These are phyloP conservation scores for Pungitius pungitius DNA, from an alignment of 2,113 vertebrate genomes.

Conservation along the genomic window DNA sequence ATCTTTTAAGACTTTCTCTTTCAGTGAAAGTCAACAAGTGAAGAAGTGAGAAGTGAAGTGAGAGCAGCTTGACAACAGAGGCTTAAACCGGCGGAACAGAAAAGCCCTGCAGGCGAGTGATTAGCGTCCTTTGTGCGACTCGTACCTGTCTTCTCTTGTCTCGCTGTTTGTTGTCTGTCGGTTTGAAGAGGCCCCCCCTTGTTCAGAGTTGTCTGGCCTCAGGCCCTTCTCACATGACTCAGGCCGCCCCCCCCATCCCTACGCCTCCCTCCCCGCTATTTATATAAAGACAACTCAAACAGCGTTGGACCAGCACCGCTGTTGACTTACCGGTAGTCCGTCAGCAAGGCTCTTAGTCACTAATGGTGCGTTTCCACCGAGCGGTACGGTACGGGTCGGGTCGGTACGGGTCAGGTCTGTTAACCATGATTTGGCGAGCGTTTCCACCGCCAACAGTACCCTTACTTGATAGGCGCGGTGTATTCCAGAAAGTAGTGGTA, in stretches of 20 bases:
- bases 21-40: constrained; percentile 54
- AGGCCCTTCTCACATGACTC: constrained; percentile 20
- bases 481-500: no score
- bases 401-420: no score
- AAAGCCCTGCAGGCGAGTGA: constrained; percentile 48
- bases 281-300: constrained; percentile 12
- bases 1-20: constrained; percentile 22
- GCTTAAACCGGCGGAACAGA: constrained; percentile 33
- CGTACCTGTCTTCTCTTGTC: constrained; percentile 48
- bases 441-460: no score
- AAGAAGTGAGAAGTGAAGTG: constrained; percentile 47
- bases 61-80: constrained; percentile 42
- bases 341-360: constrained; percentile 36
- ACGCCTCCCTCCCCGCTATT: neutral
- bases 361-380: no score
- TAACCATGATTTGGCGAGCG: no score
- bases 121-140: constrained; percentile 47
- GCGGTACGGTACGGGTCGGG: no score
- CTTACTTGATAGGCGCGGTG: no score
- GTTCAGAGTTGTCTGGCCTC: constrained; percentile 39
- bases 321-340: constrained; percentile 35
- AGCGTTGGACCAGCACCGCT: constrained; percentile 27
- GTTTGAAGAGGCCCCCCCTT: constrained; percentile 40
- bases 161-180: constrained; percentile 41
- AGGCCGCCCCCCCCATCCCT: neutral